Evolutionary conservation across 2,113 vertebrate species (phyloP).

Genomic region (Crotalus viridis): DNA sequence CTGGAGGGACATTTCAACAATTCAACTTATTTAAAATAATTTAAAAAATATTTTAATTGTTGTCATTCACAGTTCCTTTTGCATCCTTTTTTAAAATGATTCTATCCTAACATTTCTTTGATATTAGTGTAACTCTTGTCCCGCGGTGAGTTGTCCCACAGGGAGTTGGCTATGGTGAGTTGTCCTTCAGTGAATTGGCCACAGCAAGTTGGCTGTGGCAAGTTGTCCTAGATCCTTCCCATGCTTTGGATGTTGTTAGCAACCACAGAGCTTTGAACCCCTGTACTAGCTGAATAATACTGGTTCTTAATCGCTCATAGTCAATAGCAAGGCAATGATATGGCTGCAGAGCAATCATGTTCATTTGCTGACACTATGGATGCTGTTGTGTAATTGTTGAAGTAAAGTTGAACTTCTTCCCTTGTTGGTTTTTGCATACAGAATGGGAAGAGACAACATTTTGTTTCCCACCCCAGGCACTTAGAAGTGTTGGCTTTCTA

Average conservation of each 20-base stretch:
- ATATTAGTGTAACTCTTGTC: neutral
- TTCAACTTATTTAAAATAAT: neutral
- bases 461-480: neutral
- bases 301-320: neutral
- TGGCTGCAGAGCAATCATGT: neutral
- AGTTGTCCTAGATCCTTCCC: neutral
- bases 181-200: neutral
- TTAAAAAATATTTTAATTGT: neutral
- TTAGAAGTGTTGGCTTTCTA: neutral
- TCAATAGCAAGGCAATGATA: neutral
- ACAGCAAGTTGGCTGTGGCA: neutral
- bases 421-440: neutral
- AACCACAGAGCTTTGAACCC: neutral
- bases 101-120: neutral
- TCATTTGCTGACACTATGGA: neutral
- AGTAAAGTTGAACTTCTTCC: neutral
- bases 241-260: neutral
- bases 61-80: neutral
- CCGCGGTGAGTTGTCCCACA: neutral
- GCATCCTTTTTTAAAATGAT: neutral
- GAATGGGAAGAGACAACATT: neutral
- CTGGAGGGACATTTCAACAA: neutral
- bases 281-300: neutral
- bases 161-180: neutral
- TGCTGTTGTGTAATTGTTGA: neutral